Base-by-base conservation (phyloP, 2,113 vertebrate species). In the Phrynosoma blainvillii region DNA sequence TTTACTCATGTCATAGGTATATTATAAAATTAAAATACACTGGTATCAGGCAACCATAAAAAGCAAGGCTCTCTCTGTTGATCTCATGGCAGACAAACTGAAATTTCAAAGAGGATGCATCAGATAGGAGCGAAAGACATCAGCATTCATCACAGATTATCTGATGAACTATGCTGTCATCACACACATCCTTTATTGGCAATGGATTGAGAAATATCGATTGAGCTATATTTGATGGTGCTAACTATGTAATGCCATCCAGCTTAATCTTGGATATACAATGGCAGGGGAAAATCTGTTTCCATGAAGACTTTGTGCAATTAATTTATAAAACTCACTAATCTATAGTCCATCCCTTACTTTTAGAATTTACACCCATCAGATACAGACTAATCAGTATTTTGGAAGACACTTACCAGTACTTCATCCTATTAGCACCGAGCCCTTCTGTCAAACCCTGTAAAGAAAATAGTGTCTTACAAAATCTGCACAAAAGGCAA, bases 141-240 rank as follows among this genome's bases (percentile, higher is more conserved):
- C 20, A 0, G 0, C 36, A 79, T 80, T 96, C 95, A 93, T 73
- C 96, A 96, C 0, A 12, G 85, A 21, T 18, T 1, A 90, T 96
- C 96, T 93, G 95, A 89, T 96, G 95, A 96, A 96, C 95, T 96
- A 96, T 95, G 96, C 73, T 0, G 9, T 95, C 95, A 96, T 96
- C 96, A 95, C 81, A 82, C 1, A 2, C 91, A 95, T 90, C 91
- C 91, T 84, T 13, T 75, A 36, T 0, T 62, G 0, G 59, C 0
- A 32, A 36, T 5, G 0, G 47, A n/a, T 2, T 32, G 5, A 56
- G 47, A 36, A 10, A 56, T 20, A 4, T 36, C 0, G 11, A 93
- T 36, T 47, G 47, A 47, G 94, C 96, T 79, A 95, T 95, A 91
- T 97, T 95, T 96, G 94, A 83, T 40, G 79, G 18, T 36, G 16